phyloP scores from a whole-genome alignment of 2,888 invertebrate species.

The Sminthurinus aureus region DNA sequence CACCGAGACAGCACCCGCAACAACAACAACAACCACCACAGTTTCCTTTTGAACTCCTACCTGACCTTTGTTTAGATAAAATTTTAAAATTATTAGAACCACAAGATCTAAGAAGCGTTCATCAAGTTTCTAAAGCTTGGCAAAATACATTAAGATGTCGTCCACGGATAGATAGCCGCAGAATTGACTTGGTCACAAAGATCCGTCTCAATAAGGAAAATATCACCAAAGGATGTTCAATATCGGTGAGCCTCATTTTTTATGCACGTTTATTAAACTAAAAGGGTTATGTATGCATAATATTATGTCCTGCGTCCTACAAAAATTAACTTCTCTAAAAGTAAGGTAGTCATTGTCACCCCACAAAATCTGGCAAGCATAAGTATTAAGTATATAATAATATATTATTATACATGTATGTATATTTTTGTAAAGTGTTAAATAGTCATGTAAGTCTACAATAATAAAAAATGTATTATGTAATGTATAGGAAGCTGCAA shows the following conservation, averaged over 20 bases:
- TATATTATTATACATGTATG: not conserved
- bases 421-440: not conserved
- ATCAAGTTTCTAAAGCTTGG: slow-evolving; percentile 57
- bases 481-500: slow-evolving; percentile 33
- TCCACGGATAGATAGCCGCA: slow-evolving; percentile 39
- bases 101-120: slow-evolving; percentile 54
- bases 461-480: too few species aligned
- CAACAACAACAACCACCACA: not conserved
- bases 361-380: not conserved
- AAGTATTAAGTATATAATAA: not conserved
- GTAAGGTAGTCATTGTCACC: not conserved
- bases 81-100: slow-evolving; percentile 48
- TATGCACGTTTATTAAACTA: not conserved
- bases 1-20: not conserved
- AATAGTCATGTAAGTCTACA: too few species aligned
- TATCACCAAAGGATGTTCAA: slow-evolving; percentile 33
- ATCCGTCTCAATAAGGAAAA: slow-evolving; percentile 56
- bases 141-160: slow-evolving; percentile 42
- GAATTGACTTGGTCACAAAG: slow-evolving; percentile 46
- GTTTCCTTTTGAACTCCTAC: slow-evolving; percentile 43
- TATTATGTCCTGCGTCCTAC: too few species aligned
- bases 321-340: too few species aligned
- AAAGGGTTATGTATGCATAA: not conserved
- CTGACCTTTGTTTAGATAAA: slow-evolving; percentile 51
- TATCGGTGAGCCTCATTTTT: slow-evolving; percentile 5